Evolutionary conservation across 2,888 invertebrate genomes (phyloP).

Genomic region (Tenthredo amoena): DNA sequence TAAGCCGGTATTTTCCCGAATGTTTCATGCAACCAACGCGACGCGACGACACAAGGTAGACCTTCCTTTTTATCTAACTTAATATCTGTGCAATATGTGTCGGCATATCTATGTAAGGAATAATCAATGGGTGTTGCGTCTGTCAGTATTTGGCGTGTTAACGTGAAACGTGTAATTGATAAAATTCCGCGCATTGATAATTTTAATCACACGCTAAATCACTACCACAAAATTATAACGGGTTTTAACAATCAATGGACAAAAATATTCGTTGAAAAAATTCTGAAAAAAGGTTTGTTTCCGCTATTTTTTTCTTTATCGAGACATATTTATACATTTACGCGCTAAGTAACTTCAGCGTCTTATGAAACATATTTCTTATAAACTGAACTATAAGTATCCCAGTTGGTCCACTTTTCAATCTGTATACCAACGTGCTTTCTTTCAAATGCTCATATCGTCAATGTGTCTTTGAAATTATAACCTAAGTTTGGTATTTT

Average conservation of each 20-base stretch:
- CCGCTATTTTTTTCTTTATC: slow-evolving; percentile 27
- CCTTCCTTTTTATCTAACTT: not conserved
- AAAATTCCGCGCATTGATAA: not conserved
- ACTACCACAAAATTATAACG: not conserved
- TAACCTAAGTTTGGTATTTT: not conserved
- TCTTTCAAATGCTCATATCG: not conserved
- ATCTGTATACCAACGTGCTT: not conserved
- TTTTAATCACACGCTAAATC: not conserved
- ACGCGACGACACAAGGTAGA: not conserved
- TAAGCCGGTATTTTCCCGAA: not conserved
- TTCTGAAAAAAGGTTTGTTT: slow-evolving; percentile 65
- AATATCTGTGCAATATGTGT: not conserved
- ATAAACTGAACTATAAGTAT: not conserved
- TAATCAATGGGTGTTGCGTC: not conserved
- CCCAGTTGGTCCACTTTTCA: not conserved
- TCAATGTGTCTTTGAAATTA: not conserved
- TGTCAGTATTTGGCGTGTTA: slow-evolving; percentile 29
- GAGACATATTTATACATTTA: not conserved
- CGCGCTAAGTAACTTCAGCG: slow-evolving; percentile 6
- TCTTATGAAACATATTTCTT: slow-evolving; percentile 1
- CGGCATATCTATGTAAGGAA: not conserved
- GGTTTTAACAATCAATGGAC: slow-evolving; percentile 59
- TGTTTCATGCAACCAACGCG: no score
- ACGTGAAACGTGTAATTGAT: not conserved
- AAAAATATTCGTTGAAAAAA: slow-evolving; percentile 61